A percentile compares a stretch with the other conserved stretches of the same genome.
These are phyloP conservation scores for Triplophysa siluroides DNA, from an alignment of 2,113 vertebrate species.

Conservation along the genomic window DNA sequence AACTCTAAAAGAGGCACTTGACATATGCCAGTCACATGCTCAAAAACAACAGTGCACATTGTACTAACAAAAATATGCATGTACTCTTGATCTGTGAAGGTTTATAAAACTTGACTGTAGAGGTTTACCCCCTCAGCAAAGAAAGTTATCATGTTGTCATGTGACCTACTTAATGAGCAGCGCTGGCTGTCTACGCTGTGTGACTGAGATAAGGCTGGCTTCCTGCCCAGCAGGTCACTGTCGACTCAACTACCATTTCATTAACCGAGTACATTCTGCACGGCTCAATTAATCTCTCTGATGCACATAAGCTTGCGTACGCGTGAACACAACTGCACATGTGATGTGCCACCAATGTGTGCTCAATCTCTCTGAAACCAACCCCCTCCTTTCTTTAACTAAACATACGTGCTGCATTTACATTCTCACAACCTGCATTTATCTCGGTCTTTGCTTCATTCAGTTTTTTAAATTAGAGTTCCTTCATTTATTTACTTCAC, in stretches of 20 bases:
- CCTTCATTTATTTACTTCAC: conserved; percentile 1
- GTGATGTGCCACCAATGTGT: background rate
- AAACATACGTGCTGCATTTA: background rate
- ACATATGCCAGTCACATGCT: background rate
- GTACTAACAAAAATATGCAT: conserved; percentile 10
- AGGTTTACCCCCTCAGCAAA: background rate
- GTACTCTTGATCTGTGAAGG: background rate
- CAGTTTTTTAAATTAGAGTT: background rate
- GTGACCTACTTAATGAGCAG: conserved; percentile 22
- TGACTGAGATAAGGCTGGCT: conserved; percentile 7
- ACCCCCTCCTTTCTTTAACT: background rate
- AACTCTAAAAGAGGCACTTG: background rate
- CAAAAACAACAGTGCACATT: background rate
- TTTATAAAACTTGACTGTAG: background rate
- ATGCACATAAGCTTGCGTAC: conserved; percentile 21
- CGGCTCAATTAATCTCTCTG: conserved; percentile 23
- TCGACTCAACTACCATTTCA: conserved; percentile 26
- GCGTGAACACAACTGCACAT: background rate
- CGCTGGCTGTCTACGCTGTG: background rate
- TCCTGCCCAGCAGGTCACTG: conserved; percentile 17
- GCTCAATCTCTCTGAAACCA: background rate
- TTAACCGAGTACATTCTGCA: conserved; percentile 15
- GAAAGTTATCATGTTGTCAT: background rate
- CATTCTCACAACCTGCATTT: background rate
- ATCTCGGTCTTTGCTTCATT: conserved; percentile 6